Evolutionary conservation across 2,888 invertebrate genomes (phyloP).

Genomic region (Siphlonurus alternatus): DNA sequence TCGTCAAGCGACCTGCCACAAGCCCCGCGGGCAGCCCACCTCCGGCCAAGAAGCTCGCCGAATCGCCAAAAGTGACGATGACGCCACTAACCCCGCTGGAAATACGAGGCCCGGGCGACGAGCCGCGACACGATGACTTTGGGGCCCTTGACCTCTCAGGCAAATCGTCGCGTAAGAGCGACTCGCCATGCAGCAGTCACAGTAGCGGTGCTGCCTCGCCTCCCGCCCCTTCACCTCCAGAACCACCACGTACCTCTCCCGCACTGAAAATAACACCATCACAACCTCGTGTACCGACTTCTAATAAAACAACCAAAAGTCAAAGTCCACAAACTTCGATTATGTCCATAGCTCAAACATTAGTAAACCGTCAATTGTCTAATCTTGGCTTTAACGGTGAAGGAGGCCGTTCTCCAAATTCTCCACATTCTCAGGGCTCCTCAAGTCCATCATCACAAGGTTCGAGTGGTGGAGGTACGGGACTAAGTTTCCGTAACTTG

Average conservation of each 20-base stretch:
- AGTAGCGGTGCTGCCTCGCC: slow-evolving; percentile 3
- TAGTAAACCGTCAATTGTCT: slow-evolving; percentile 17
- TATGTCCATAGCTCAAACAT: slow-evolving; percentile 15
- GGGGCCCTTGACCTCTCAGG: slow-evolving; percentile 37
- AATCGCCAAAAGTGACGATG: background rate
- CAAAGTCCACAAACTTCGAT: slow-evolving; percentile 11
- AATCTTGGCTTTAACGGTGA: slow-evolving; percentile 1
- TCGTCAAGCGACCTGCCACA: background rate
- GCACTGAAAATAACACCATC: slow-evolving; percentile 6
- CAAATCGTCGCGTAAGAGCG: slow-evolving; percentile 21
- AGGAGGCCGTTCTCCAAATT: slow-evolving; percentile 14
- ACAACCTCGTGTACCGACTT: slow-evolving; percentile 7
- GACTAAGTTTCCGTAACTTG: slow-evolving; percentile 24
- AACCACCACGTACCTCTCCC: slow-evolving; percentile 6
- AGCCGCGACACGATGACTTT: slow-evolving; percentile 28
- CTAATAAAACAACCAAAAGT: background rate
- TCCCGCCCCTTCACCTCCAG: background rate
- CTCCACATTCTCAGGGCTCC: background rate
- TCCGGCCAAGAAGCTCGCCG: background rate
- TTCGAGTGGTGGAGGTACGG: slow-evolving; percentile 17
- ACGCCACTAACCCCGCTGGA: background rate
- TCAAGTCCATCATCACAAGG: background rate
- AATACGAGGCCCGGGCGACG: background rate
- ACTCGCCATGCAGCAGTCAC: slow-evolving; percentile 9
- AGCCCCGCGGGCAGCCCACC: background rate